These are phyloP conservation scores for Poeciliopsis retropinna DNA, from an alignment of 2,113 vertebrate species.

Conservation along the genomic window DNA sequence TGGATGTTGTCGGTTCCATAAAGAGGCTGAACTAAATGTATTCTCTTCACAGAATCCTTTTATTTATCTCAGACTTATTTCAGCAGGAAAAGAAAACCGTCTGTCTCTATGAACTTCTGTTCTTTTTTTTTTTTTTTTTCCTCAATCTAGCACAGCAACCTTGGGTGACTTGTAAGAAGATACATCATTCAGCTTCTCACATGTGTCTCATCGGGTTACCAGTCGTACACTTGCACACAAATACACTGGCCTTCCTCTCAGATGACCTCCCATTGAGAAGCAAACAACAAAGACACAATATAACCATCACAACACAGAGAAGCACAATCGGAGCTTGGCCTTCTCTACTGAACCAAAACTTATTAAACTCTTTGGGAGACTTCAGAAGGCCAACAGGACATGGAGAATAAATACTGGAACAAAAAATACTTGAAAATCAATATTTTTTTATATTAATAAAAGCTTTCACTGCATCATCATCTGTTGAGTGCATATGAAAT, in stretches of 20 bases:
- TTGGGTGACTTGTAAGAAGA: constrained; percentile 40
- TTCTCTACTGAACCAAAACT: constrained; percentile 18
- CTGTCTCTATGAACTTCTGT: neutral
- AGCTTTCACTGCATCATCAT: neutral
- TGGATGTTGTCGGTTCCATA: neutral
- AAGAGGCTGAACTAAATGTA: neutral
- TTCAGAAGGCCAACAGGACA: constrained; percentile 5
- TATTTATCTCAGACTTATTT: constrained; percentile 12
- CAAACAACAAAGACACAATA: constrained; percentile 42
- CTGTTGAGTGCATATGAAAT: neutral
- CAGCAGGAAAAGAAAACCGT: neutral
- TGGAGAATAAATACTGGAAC: neutral
- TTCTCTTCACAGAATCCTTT: neutral
- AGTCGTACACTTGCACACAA: constrained; percentile 31
- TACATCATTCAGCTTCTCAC: constrained; percentile 22
- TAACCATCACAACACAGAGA: constrained; percentile 23
- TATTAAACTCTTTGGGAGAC: neutral
- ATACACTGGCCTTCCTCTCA: constrained; percentile 30
- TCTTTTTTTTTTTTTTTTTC: constrained; percentile 2
- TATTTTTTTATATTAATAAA: neutral
- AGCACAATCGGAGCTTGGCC: neutral
- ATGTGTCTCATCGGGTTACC: constrained; percentile 41
- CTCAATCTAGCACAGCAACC: constrained; percentile 6
- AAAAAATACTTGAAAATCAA: neutral
- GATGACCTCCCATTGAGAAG: constrained; percentile 58